Conservation (phyloP, 2,888 invertebrate species). For the Auanema freiburgensis region DNA sequence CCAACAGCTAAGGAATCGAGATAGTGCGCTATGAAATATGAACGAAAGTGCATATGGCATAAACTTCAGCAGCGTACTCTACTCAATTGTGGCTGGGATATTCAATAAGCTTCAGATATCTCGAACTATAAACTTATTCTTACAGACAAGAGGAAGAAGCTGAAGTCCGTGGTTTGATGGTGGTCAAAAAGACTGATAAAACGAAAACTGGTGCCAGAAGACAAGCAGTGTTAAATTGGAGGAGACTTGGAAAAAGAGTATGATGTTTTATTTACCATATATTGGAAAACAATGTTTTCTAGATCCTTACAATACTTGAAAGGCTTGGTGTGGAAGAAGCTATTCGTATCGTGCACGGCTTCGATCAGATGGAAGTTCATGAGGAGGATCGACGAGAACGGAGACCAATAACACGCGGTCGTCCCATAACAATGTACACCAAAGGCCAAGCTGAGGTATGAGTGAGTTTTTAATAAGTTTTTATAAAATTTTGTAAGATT, state of each 20-base stretch:
- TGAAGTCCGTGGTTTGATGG: slow-evolving; percentile 79
- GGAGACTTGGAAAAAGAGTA: slow-evolving; percentile 71
- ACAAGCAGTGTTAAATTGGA: slow-evolving; percentile 94
- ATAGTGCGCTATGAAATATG: neutral
- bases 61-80: too few species aligned
- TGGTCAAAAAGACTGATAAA: slow-evolving; percentile 94
- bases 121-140: slow-evolving; percentile 19
- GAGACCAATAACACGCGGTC: neutral
- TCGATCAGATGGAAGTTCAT: slow-evolving; percentile 44
- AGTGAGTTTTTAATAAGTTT: too few species aligned
- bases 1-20: neutral
- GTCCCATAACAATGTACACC: neutral
- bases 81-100: too few species aligned
- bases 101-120: too few species aligned
- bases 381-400: neutral
- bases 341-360: slow-evolving; percentile 50
- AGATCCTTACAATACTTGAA: slow-evolving; percentile 58
- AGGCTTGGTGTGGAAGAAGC: slow-evolving; percentile 56
- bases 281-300: slow-evolving; percentile 24
- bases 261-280: neutral
- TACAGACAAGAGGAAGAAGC: slow-evolving; percentile 23
- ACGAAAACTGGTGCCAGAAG: slow-evolving; percentile 93
- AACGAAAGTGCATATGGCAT: neutral
- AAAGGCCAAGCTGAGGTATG: neutral
- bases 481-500: too few species aligned